Conservation (phyloP, 2,888 invertebrate genomes). For the Pterostichus niger region DNA sequence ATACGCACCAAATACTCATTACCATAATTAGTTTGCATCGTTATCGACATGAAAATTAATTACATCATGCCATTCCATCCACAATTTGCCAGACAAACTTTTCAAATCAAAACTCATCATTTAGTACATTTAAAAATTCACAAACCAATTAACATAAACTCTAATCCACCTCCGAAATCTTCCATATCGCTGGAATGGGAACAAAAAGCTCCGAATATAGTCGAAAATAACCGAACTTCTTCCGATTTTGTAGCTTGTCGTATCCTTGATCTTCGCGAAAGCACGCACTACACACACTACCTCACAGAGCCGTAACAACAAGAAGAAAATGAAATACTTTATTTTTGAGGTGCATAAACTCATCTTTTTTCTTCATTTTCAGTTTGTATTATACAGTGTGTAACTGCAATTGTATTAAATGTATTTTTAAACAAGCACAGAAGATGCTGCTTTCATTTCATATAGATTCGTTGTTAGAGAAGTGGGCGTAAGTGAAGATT, state of each 20-base stretch:
- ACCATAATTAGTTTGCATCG: slow-evolving; percentile 13
- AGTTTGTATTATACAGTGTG: no score
- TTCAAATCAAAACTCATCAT: slow-evolving; percentile 45
- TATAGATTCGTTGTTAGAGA: no score
- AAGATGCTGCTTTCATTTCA: no score
- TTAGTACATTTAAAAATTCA: slow-evolving; percentile 8
- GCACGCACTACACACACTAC: no score
- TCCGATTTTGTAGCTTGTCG: not conserved
- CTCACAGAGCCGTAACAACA: no score
- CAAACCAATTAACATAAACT: slow-evolving; percentile 16
- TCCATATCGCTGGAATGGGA: not conserved
- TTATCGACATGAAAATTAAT: slow-evolving; percentile 36
- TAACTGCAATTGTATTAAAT: no score
- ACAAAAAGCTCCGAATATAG: not conserved
- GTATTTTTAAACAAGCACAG: no score
- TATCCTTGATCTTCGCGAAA: not conserved
- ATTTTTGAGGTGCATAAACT: no score
- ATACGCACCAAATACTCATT: slow-evolving; percentile 14
- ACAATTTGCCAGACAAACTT: slow-evolving; percentile 21
- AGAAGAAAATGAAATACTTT: no score
- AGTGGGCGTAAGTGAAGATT: no score
- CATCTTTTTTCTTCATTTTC: no score
- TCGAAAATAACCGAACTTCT: no score
- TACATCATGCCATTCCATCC: slow-evolving; percentile 4
- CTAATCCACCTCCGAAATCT: not conserved